Conservation (phyloP, 2,888 invertebrate genomes). For the Epicampocera succincta region DNA sequence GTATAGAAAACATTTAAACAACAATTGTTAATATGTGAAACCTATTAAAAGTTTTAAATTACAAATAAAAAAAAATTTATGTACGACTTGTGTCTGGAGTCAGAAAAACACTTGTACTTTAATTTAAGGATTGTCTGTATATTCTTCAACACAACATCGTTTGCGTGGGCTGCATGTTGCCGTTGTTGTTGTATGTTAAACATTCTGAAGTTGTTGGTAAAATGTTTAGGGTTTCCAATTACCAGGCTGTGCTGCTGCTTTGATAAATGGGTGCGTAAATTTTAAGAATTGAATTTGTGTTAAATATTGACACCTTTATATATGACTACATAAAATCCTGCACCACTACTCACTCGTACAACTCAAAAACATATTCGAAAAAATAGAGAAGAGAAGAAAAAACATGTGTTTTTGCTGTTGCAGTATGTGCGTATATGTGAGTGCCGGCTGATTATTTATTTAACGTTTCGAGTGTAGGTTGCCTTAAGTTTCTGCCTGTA, state of each 20-base stretch:
- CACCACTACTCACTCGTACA: slow-evolving; percentile 21
- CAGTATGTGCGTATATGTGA: not conserved
- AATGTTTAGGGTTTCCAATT: slow-evolving; percentile 58
- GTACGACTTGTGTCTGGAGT: slow-evolving; percentile 7
- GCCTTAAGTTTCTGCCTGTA: not conserved
- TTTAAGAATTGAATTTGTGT: slow-evolving; percentile 59
- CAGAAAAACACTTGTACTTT: slow-evolving; percentile 57
- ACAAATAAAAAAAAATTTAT: slow-evolving; percentile 21
- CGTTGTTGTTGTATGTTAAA: slow-evolving; percentile 1
- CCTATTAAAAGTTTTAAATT: slow-evolving; percentile 50
- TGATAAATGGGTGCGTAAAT: slow-evolving; percentile 60
- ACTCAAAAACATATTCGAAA: not conserved
- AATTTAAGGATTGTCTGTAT: slow-evolving; percentile 59
- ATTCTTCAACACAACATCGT: slow-evolving; percentile 6
- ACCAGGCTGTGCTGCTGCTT: slow-evolving; percentile 20
- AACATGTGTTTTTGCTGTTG: not conserved
- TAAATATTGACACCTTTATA: slow-evolving; percentile 59
- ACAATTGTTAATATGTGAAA: slow-evolving; percentile 25
- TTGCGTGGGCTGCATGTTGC: slow-evolving; percentile 62
- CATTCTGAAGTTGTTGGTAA: not conserved
- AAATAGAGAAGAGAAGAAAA: no score
- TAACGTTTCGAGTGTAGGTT: slow-evolving; percentile 23
- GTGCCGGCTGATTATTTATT: not conserved
- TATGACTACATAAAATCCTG: slow-evolving; percentile 24
- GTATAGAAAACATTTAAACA: not conserved